Evolutionary conservation across 1,140 invertebrate species (phyloP), one percentile per base, ranked within the genome.

Genomic region (Galleria mellonella): DNA sequence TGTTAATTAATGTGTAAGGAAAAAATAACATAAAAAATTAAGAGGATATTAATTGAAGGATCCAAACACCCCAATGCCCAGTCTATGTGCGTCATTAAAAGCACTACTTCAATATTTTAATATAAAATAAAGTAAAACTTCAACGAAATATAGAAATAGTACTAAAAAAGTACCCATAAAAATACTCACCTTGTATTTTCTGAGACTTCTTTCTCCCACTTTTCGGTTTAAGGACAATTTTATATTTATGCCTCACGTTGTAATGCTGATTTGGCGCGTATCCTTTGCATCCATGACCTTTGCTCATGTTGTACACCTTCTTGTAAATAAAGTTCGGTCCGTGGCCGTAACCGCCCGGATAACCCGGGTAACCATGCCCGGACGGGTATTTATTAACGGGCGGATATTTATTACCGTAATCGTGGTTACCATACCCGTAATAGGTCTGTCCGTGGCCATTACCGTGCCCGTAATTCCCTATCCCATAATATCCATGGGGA

Each of bases 261-360:
- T 67, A 65, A 14, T 66, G 42, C 36, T 77, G 71, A 15, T 51
- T 62, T 0, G 69, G 69, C 0, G 68, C 72, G 28, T 81, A 76
- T 9, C 57, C 58, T n/a, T 75, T 65, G 2, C 44, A 0, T 42
- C 35, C 37, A 14, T 61, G 15, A 8, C 43, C 48, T 32, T 55
- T 58, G 28, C 36, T 56, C 11, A 43, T 29, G 39, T 45, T 49
- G 12, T 41, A 43, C 11, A 49, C 39, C 11, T 47, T 55, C n/a
- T 36, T 31, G 9, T 48, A 30, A 27, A 17, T 31, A 30, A 29
- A 7, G 3, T 10, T 13, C 0, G 55, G 47, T 0, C 51, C 49
- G 14, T 55, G 41, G 6, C 35, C 13, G 6, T 23, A 17, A 9
- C 36, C 10, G 14, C 14, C 9, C 0, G 29, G 23, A 43, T 46